These are phyloP conservation scores for Branchellion lobata DNA, from an alignment of 2,888 invertebrate species.

Conservation along the genomic window DNA sequence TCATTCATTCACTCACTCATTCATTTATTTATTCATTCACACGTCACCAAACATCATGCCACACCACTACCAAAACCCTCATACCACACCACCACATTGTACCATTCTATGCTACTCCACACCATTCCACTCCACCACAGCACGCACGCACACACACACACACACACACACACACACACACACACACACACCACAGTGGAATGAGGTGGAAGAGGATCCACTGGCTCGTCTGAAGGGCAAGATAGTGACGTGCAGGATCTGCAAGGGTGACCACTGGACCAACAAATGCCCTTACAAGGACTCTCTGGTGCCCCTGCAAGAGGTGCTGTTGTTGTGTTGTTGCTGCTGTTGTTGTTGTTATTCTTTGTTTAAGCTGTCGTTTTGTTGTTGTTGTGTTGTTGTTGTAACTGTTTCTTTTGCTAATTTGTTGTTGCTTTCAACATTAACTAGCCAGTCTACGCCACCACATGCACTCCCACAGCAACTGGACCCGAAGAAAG, in stretches of 20 bases:
- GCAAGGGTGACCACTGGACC: slow-evolving; percentile 89
- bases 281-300: slow-evolving; percentile 97
- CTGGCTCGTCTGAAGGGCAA: slow-evolving; percentile 72
- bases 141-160: no score
- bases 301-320: slow-evolving; percentile 67
- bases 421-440: background rate
- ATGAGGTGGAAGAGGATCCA: slow-evolving; percentile 72
- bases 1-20: no score
- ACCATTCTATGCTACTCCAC: no score
- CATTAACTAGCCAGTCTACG: background rate
- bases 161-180: no score
- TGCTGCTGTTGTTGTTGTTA: no score
- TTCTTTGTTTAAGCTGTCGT: background rate
- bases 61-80: background rate
- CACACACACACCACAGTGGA: slow-evolving; percentile 11
- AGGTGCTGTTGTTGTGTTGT: slow-evolving; percentile 12
- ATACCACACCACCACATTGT: background rate
- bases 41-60: no score
- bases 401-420: background rate
- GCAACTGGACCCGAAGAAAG: slow-evolving; percentile 11
- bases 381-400: background rate
- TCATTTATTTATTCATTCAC: no score
- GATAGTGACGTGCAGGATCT: slow-evolving; percentile 62
- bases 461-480: background rate
- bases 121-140: no score